Base-by-base conservation (phyloP, 2,797 vertebrate species). In the Liparis tanakae region DNA sequence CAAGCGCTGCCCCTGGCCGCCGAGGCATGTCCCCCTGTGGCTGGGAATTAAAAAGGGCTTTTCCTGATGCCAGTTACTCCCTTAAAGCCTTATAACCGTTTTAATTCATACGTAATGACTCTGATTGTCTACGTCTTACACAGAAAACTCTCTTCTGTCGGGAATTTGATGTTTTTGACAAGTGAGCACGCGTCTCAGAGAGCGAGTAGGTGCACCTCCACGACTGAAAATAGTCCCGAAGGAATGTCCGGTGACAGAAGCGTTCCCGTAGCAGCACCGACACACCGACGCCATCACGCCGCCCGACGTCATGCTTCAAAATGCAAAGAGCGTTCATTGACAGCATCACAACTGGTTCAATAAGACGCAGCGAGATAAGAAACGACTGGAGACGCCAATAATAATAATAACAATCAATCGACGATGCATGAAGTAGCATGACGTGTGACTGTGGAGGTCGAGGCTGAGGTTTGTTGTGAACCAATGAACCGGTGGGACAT, bases 31-130 rank as follows among this genome's bases (percentile, higher is more conserved):
- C 75, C 53, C 50, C 66, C 55, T 58, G 63, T 14, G 66, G 67
- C 55, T 57, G 44, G 39, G 79, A 78, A 71, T 84, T 72, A 85
- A 79, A 73, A 78, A 53, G 57, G 50, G 69, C 68, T 85, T 82
- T 86, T 79, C n/a, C n/a, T n/a, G n/a, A n/a, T n/a, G n/a, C n/a
- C n/a, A n/a, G n/a, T n/a, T n/a, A n/a, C n/a, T n/a, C n/a, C n/a
- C n/a, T n/a, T n/a, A n/a, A n/a, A n/a, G n/a, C n/a, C n/a, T n/a
- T n/a, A n/a, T n/a, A 70, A 44, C 1, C 41, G 14, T 50, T 51
- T 1, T 62, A 62, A 53, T 62, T 5, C 1, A 59, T 22, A 13
- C 3, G 7, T 60, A 6, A 48, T 9, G 22, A 51, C 6, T 36
- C n/a, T n/a, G 10, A 59, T 17, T 39, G 39, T 50, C 25, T 14